Conservation (phyloP, 2,888 invertebrate genomes). For the Macrosoma leucophasiata region DNA sequence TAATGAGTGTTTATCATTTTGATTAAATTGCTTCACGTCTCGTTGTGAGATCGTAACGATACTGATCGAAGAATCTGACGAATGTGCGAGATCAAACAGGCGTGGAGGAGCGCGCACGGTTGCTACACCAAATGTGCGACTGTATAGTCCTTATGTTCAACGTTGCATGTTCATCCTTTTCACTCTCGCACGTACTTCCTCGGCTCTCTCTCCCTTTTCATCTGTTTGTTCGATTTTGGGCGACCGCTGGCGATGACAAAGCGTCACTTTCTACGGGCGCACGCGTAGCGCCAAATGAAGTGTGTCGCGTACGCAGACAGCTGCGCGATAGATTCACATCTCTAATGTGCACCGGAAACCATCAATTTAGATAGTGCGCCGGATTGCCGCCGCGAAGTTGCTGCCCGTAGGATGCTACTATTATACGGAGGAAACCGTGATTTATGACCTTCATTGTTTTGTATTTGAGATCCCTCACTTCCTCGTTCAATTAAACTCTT, state of each 20-base stretch:
- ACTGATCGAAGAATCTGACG: conserved; percentile 34
- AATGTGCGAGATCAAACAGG: conserved; percentile 43
- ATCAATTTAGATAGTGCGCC: conserved; percentile 72
- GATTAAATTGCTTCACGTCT: conserved; percentile 3
- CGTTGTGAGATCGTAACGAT: too few relatives aligned
- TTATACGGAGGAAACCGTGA: conserved; percentile 67
- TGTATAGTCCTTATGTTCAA: conserved; percentile 21
- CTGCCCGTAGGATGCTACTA: conserved; percentile 66
- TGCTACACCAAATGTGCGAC: conserved; percentile 31
- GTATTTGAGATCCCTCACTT: conserved; percentile 51
- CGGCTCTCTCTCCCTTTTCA: conserved; percentile 35
- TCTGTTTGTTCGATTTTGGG: conserved; percentile 57
- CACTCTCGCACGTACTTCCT: conserved; percentile 19
- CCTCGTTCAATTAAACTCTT: conserved; percentile 46
- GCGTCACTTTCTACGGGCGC: conserved; percentile 68
- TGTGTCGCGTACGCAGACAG: conserved; percentile 68
- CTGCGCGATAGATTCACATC: conserved; percentile 59
- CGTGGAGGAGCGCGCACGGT: conserved; percentile 35
- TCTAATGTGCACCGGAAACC: conserved; percentile 70
- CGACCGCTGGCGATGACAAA: conserved; percentile 53
- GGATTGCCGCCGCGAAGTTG: conserved; percentile 66
- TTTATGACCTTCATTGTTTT: conserved; percentile 72
- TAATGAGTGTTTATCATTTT: too few relatives aligned
- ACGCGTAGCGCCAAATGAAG: conserved; percentile 69
- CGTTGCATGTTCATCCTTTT: conserved; percentile 34